Percentiles rank a stretch among this genome's conserved stretches.
These are phyloP conservation scores for Hartigia nigra DNA, from an alignment of 2,888 invertebrate species.

Conservation along the genomic window DNA sequence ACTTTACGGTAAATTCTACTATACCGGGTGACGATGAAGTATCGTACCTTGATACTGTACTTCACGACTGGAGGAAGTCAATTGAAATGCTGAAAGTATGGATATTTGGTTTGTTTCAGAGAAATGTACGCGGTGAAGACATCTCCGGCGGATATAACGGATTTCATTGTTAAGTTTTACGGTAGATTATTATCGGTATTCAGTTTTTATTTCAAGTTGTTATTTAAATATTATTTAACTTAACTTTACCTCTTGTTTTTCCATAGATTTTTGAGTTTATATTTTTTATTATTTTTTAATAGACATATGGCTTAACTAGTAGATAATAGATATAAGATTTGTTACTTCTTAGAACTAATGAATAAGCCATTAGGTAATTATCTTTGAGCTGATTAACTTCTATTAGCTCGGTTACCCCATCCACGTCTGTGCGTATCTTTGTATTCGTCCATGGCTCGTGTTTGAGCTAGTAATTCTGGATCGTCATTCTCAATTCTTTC, in stretches of 20 bases:
- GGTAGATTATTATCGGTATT: background rate
- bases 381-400: conserved; percentile 70
- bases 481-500: conserved; percentile 78
- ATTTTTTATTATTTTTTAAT: background rate
- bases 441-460: conserved; percentile 84
- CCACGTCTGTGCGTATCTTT: conserved; percentile 89
- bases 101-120: background rate
- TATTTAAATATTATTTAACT: background rate
- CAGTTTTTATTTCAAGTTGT: background rate
- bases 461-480: conserved; percentile 73
- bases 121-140: background rate
- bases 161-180: background rate
- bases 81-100: background rate
- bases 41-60: background rate
- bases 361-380: background rate
- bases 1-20: conserved; percentile 1
- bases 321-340: background rate
- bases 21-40: background rate
- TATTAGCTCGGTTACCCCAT: conserved; percentile 86
- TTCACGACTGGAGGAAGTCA: background rate
- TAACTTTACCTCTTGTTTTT: background rate
- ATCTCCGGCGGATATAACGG: background rate
- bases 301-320: background rate
- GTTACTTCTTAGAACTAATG: background rate
- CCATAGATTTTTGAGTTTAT: background rate